Conservation (phyloP, 2,797 vertebrate genomes). For the Parauchenoglanis punctatus region DNA sequence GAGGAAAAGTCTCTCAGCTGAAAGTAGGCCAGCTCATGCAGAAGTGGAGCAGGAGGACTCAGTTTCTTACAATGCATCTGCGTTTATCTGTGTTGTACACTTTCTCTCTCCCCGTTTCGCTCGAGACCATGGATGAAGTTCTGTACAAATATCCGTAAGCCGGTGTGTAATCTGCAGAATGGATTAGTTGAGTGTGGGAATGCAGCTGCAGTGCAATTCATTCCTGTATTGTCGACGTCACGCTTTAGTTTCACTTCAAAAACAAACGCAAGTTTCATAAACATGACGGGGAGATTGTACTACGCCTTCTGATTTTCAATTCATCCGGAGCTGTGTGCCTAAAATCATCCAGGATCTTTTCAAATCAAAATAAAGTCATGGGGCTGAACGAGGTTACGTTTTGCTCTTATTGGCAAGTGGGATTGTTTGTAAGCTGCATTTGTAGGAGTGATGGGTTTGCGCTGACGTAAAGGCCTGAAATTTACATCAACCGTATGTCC, state of each 20-base stretch:
- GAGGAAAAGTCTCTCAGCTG: background rate
- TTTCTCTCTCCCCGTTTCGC: background rate
- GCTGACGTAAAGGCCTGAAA: background rate
- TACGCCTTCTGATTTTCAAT: background rate
- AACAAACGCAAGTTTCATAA: slow-evolving; percentile 10
- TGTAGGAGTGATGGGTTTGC: background rate
- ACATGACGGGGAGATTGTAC: background rate
- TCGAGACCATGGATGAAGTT: background rate
- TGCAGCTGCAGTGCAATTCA: background rate
- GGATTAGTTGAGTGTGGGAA: background rate
- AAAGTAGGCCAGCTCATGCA: slow-evolving; percentile 10
- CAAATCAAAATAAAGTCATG: background rate
- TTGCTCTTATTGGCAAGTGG: background rate
- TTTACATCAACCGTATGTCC: background rate
- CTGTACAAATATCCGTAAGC: background rate
- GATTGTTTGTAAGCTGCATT: background rate
- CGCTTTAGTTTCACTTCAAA: background rate
- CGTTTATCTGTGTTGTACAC: background rate
- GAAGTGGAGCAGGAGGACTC: background rate
- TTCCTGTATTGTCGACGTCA: background rate
- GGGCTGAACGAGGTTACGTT: background rate
- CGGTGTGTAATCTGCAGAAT: background rate
- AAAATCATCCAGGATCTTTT: background rate
- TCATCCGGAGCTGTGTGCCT: background rate
- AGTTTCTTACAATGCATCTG: background rate